These are phyloP conservation scores for Fabriciana adippe DNA, from an alignment of 2,888 invertebrate species.

Conservation along the genomic window DNA sequence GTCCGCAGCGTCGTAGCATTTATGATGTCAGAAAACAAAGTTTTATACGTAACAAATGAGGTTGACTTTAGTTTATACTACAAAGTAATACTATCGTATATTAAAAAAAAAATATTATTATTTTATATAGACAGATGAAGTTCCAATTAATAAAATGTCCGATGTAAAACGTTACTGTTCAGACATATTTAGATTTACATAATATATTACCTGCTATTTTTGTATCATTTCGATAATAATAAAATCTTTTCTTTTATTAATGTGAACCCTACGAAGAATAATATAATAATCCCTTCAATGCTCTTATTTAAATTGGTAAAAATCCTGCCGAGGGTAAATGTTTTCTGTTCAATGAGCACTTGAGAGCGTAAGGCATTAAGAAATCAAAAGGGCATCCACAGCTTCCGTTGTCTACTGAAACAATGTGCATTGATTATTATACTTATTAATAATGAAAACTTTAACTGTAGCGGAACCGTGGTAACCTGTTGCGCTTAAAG, in stretches of 20 bases:
- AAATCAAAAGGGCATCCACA: constrained; percentile 11
- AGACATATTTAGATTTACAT: too few relatives aligned
- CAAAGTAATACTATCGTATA: not conserved
- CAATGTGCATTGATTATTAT: not conserved
- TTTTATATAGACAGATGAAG: too few relatives aligned
- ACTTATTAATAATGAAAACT: too few relatives aligned
- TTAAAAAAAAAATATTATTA: too few relatives aligned
- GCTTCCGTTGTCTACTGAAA: constrained; percentile 3
- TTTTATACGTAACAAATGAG: not conserved
- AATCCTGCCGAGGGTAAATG: constrained; percentile 9
- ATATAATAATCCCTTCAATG: not conserved
- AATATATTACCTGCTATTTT: too few relatives aligned
- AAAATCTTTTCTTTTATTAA: not conserved
- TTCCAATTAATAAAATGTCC: too few relatives aligned
- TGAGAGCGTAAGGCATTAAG: constrained; percentile 13
- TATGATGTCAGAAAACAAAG: not conserved
- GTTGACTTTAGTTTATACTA: not conserved
- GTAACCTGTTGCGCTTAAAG: too few relatives aligned
- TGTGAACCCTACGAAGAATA: not conserved
- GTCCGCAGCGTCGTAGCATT: not conserved
- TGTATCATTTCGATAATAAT: too few relatives aligned
- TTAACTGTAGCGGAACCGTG: too few relatives aligned
- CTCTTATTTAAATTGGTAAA: constrained; percentile 8
- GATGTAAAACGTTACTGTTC: too few relatives aligned
- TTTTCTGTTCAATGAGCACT: constrained; percentile 11